Base-by-base conservation (phyloP, 1,140 invertebrate genomes). In the Apis laboriosa region DNA sequence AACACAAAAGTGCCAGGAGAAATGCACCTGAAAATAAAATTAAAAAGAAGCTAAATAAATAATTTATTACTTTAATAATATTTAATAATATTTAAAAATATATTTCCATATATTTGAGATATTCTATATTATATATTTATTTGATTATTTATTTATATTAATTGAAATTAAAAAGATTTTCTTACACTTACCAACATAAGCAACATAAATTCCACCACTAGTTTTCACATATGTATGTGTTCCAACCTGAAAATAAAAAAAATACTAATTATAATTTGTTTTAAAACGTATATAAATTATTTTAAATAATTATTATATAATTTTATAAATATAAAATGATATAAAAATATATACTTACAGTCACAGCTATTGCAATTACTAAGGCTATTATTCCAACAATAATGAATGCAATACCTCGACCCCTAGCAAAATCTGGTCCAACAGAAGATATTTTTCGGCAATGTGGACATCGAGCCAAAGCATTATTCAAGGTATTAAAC, bases 381-480 rank as follows among this genome's bases (percentile, higher is more conserved):
- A 97, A 93, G 85, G 96, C 95, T 72, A 98, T 94, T 67, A 98
- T 88, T 56, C 96, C 96, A 66, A 98, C 90, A 67, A 98, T 95
- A n/a, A 97, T 94, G 92, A 98, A 99, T 70, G 97, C 94, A 56
- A 97, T 97, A 77, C 96, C 97, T 88, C 97, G 95, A 84, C 95
- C 96, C 88, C 96, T 95, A 55, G 97, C 96, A 95, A 97, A 98
- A 86, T 97, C 96, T 13, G 96, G 96, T 1, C 98, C 98, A 80
- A 99, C 98, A 56, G 98, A 98, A 56, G 98, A 99, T 90, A 99
- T 97, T 95, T 98, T 98, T 82, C 98, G 96, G 94, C 98, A 99
- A 94, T 99, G 98, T 58, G 98, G 98, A 95, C 98, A 99, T 92
- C 98, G 96, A n/a, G 98, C 98, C 80, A 99, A 95, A 83, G 98